Evolutionary conservation across 2,113 vertebrate genomes (phyloP), one percentile per base, ranked within the genome.

Genomic region (Corydoras sp.): DNA sequence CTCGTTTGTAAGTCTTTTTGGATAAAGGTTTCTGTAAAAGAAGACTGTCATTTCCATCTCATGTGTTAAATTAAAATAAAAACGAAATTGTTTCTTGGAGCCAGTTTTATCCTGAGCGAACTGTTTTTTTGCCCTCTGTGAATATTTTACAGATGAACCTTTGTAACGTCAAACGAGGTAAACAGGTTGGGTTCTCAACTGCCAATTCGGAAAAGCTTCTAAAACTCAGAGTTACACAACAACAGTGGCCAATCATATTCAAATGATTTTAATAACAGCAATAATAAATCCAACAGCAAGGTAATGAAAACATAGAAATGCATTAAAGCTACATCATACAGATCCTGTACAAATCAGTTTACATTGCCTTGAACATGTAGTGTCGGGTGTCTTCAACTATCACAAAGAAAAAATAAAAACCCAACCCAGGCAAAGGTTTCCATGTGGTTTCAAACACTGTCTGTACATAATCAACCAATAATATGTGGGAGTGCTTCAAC

Each of bases 191-290:
- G 35, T 43, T 43, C 4, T 43, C 4, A 43, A 43, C 35, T 43
- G 7, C 35, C 35, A 43, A 24, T 24, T 24, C 18, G 1, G 18
- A 24, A 24, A 24, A 24, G 18, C 18, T 24, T 24, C 18, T 43
- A 43, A 43, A 43, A 43, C 0, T 43, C 35, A 43, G 1, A 43
- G 35, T 24, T 24, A 24, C 18, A 24, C 35, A 8, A 5, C 4
- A 43, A 43, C 7, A 43, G 35, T 43, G 35, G 35, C 7, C 6
- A 56, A 56, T 56, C 12, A 58, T 70, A 61, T 68, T 65, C 30
- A 90, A 92, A 89, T 90, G 87, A 89, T 59, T 89, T 90, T 5
- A 58, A 88, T 87, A 85, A 88, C 89, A 91, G 89, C 90, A 92
- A 90, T 91, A 83, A 85, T 86, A 85, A 91, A 91, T 89, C 86